Conservation (phyloP, 2,888 invertebrate species). For the Torymus auratus region DNA sequence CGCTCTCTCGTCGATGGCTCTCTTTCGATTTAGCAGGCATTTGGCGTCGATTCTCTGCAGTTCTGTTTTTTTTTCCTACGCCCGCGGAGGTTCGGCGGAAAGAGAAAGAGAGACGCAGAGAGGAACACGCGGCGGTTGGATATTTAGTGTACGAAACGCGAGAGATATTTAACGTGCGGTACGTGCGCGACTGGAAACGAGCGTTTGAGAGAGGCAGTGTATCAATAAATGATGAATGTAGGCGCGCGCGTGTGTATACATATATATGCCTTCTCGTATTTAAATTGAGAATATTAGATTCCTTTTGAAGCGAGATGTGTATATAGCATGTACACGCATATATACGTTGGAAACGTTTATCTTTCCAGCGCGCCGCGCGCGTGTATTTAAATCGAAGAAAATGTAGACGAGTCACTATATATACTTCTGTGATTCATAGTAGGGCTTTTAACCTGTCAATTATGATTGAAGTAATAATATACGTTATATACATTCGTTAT, state of each 20-base stretch:
- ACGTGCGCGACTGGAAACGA: too few species aligned
- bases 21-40: neutral
- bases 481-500: constrained; percentile 8
- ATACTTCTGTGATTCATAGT: constrained; percentile 19
- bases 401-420: constrained; percentile 31
- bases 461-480: constrained; percentile 12
- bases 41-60: neutral
- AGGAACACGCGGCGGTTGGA: too few species aligned
- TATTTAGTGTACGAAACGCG: too few species aligned
- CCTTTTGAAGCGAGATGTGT: neutral
- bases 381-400: constrained; percentile 26
- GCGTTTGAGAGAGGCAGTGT: too few species aligned
- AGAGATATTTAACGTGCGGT: too few species aligned
- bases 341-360: too few species aligned
- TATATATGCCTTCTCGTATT: neutral
- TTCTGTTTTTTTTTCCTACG: constrained; percentile 7
- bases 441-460: constrained; percentile 31
- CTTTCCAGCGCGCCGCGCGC: too few species aligned
- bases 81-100: too few species aligned
- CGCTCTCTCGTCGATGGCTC: neutral
- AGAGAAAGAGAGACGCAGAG: too few species aligned
- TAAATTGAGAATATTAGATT: constrained; percentile 9
- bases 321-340: neutral
- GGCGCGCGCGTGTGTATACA: neutral
- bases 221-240: too few species aligned